Percentiles rank a stretch among this genome's conserved stretches.
Evolutionary conservation across 2,888 invertebrate species (phyloP).

Genomic region (Hirtodrosophila confusa): DNA sequence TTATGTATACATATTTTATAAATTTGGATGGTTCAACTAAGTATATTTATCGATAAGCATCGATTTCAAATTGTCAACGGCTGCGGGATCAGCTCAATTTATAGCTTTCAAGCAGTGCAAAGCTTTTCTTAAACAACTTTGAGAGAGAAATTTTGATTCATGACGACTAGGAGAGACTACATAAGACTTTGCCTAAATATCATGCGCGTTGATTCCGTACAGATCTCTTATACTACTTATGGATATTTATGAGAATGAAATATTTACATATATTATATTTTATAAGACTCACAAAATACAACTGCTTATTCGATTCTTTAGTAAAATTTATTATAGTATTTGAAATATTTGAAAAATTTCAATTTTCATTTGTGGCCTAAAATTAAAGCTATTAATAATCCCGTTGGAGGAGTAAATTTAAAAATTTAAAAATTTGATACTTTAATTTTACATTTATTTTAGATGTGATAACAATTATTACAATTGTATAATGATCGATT

Average conservation of each 20-base stretch:
- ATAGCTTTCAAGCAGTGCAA: conserved; percentile 45
- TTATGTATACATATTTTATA: conserved; percentile 15
- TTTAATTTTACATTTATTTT: too few relatives aligned
- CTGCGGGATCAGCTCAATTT: neutral
- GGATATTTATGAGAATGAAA: neutral
- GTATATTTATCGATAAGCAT: conserved; percentile 19
- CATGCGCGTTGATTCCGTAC: conserved; percentile 10
- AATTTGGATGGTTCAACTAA: conserved; percentile 10
- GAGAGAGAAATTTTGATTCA: neutral
- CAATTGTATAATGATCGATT: too few relatives aligned
- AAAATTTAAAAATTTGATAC: too few relatives aligned
- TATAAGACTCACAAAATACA: neutral
- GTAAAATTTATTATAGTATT: too few relatives aligned
- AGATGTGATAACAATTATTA: too few relatives aligned
- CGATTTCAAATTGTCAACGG: conserved; percentile 12
- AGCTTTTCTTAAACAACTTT: conserved; percentile 17
- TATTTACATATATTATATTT: neutral
- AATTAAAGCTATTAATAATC: too few relatives aligned
- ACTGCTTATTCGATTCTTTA: too few relatives aligned
- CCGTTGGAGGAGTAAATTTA: too few relatives aligned
- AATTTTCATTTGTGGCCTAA: too few relatives aligned
- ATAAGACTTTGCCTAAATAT: conserved; percentile 8
- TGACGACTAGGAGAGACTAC: neutral
- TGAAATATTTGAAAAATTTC: too few relatives aligned
- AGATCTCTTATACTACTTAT: conserved; percentile 19